A percentile compares a stretch with the other conserved stretches of the same genome.
Evolutionary conservation across 2,113 vertebrate species (phyloP).

Genomic region (Donacobius atricapilla): DNA sequence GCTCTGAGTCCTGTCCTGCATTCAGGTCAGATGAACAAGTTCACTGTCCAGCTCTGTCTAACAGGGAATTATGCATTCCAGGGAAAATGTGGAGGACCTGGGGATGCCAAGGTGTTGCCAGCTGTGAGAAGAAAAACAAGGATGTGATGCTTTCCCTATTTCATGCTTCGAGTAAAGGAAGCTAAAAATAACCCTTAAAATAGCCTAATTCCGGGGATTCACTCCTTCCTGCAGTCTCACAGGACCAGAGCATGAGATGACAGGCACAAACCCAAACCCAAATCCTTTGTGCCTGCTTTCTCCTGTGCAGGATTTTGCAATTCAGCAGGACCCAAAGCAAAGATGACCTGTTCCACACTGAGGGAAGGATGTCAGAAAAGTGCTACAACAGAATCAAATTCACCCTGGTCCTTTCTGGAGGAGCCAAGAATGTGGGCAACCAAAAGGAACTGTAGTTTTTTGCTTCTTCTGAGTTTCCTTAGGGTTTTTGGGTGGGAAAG

Average conservation of each 20-base stretch:
- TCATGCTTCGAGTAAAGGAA: background rate
- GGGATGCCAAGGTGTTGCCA: background rate
- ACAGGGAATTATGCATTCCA: background rate
- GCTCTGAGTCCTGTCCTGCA: background rate
- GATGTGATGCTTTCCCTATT: background rate
- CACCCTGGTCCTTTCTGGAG: background rate
- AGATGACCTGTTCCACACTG: background rate
- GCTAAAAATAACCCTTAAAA: background rate
- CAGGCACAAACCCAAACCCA: background rate
- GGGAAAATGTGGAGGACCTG: background rate
- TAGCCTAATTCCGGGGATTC: background rate
- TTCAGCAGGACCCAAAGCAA: background rate
- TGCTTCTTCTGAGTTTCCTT: background rate
- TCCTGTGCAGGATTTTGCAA: background rate
- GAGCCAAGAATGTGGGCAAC: background rate
- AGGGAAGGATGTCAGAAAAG: background rate
- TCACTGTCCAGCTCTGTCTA: rapidly evolving
- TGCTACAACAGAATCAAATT: rapidly evolving
- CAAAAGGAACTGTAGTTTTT: background rate
- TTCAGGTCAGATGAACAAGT: background rate
- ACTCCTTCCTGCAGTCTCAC: background rate
- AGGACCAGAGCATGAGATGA: background rate
- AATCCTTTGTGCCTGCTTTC: background rate
- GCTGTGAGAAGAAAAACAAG: background rate
- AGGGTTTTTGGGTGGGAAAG: background rate